Base-by-base conservation (phyloP, 2,113 vertebrate genomes). In the Mormyrus lacerda region DNA sequence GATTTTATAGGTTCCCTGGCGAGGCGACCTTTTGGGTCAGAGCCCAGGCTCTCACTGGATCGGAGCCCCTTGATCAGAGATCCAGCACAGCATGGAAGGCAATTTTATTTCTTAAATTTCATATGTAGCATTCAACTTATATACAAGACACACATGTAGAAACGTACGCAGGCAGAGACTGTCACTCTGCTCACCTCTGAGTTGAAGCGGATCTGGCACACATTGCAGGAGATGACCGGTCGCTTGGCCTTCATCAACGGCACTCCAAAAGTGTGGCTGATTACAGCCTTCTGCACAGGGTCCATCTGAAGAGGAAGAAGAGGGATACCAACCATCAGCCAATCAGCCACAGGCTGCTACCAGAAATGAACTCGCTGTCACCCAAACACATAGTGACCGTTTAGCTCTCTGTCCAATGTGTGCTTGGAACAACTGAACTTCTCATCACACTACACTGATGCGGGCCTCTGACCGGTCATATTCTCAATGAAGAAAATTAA, bases 161-260 rank as follows among this genome's bases (percentile, higher is more conserved):
- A 48, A 48, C 1, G 82, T 1, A 24, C 21, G n/a, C 8, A 48
- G 21, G 21, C 24, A n/a, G 19, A 45, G 0, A 15, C 2, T 24
- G 19, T 3, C 21, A 17, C n/a, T 45, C 24, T 39, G 51, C 94
- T 95, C 92, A 97, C 97, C 97, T 97, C 96, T 8, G 97, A 98
- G 94, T 98, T 98, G 95, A 98, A 98, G 85, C 97, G 96, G 92
- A 97, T 97, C 92, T 98, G 97, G 93, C 97, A 98, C 92, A 98
- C 95, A 44, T 98, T 97, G 94, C 97, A 98, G 93, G 96, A 97
- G 93, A 97, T 98, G 92, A 97, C 93, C 15, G 96, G 96, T 48
- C 96, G 92, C 94, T 97, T 97, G 91, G 95, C 96, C 94, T 95
- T 97, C 92, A 96, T 92, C 91, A 97, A 91, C 35, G 96, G 96